Base-by-base conservation (phyloP, 2,113 vertebrate species). In the Otis tarda region DNA sequence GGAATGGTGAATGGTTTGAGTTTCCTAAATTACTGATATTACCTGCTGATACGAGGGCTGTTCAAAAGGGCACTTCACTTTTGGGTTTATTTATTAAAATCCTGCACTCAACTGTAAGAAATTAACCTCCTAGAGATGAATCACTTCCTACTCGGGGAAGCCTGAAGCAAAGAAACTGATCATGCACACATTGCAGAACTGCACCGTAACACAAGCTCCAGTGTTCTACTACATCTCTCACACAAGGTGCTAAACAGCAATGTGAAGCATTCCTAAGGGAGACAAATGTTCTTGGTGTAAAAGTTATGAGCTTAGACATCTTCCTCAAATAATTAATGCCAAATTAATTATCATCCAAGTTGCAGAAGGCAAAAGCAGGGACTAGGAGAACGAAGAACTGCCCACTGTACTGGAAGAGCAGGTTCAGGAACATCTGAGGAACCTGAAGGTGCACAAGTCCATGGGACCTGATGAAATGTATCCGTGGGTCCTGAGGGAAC, bases 71-170 rank as follows among this genome's bases (percentile, higher is more conserved):
- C 95, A 98, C 98, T 98, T 98, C 98, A 98, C 96, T 98, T 98
- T 98, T 98, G 95, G 98, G 98, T 98, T 98, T 98, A 98, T 98
- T 98, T 98, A 98, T 98, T 98, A 98, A 98, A 98, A 98, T 97
- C 95, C 94, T 97, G 96, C 97, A 98, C 98, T 98, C 97, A 97
- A 93, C 97, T 97, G 56, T 84, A 97, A 97, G 97, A 98, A 98
- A 98, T 98, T 98, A 98, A 97, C 97, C 97, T 98, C 98, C 98
- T 98, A 98, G 98, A 98, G 98, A 86, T 97, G 98, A 98, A 97
- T 97, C 97, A 8, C 75, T 98, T 97, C 97, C 92, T 97, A 86
- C 91, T 87, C 80, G 63, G 78, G 83, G 95, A 89, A 98, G 92
- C 82, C 81, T 97, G 94, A 86, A 95, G 96, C 84, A 95, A 92